Conservation (phyloP, 2,888 invertebrate genomes). For the Dolichopus griseipennis region DNA sequence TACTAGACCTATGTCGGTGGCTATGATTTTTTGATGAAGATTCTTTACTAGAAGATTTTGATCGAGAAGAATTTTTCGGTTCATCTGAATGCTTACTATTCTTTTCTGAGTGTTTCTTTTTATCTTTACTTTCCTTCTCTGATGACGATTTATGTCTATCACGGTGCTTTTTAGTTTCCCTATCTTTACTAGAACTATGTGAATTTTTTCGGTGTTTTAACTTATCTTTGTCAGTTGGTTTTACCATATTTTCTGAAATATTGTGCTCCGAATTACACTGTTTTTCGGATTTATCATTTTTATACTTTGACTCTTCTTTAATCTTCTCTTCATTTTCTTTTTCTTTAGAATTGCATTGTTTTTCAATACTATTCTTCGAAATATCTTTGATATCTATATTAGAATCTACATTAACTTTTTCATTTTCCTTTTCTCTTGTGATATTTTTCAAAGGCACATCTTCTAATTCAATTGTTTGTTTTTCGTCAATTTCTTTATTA, state of each 20-base stretch:
- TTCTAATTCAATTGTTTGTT: conserved; percentile 10
- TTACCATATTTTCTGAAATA: no score
- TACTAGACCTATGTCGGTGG: neutral
- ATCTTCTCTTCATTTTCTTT: neutral
- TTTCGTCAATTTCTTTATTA: no score
- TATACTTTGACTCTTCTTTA: neutral
- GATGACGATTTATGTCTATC: conserved; percentile 18
- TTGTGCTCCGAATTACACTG: no score
- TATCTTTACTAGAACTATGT: neutral
- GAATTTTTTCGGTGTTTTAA: neutral
- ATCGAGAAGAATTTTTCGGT: conserved; percentile 19
- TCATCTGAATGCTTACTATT: conserved; percentile 17
- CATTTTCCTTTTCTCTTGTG: conserved; percentile 6
- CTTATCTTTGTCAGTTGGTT: neutral
- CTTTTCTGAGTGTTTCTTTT: conserved; percentile 6
- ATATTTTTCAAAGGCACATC: neutral
- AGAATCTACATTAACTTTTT: conserved; percentile 13
- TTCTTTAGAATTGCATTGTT: conserved; percentile 13
- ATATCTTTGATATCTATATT: conserved; percentile 10
- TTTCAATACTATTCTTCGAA: neutral
- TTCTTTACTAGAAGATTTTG: conserved; percentile 2
- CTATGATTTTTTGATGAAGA: conserved; percentile 23
- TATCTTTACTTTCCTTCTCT: conserved; percentile 13
- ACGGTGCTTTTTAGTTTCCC: neutral
- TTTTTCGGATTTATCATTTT: no score